Conservation (phyloP, 2,113 vertebrate genomes). For the Podilymbus podiceps region DNA sequence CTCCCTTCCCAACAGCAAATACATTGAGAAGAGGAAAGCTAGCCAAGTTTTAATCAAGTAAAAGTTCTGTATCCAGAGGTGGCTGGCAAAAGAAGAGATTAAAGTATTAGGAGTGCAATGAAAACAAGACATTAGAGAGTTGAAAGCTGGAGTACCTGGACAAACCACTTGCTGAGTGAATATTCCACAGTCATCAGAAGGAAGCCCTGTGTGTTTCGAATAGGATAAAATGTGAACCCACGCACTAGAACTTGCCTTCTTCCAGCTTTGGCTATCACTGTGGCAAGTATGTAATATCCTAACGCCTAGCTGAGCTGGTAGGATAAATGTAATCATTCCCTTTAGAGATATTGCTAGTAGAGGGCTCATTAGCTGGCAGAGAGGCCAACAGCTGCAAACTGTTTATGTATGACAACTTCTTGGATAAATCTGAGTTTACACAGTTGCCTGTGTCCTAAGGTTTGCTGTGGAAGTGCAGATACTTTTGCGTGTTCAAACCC, state of each 20-base stretch:
- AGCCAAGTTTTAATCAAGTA: slow-evolving; percentile 67
- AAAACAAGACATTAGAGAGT: slow-evolving; percentile 62
- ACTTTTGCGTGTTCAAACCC: slow-evolving; percentile 10
- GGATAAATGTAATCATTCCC: slow-evolving; percentile 18
- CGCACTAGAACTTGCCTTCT: neutral
- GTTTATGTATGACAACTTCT: slow-evolving; percentile 53
- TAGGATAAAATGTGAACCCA: neutral
- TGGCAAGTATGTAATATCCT: neutral
- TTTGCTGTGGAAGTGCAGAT: slow-evolving; percentile 38
- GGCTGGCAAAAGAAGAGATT: slow-evolving; percentile 61
- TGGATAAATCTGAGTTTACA: slow-evolving; percentile 60
- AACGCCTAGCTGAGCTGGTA: neutral
- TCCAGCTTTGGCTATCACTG: neutral
- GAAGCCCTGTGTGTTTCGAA: neutral
- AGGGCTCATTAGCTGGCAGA: slow-evolving; percentile 42
- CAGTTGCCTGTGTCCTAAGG: slow-evolving; percentile 32
- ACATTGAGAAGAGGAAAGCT: slow-evolving; percentile 15
- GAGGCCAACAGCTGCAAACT: slow-evolving; percentile 60
- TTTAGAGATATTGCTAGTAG: slow-evolving; percentile 1
- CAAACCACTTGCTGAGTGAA: slow-evolving; percentile 51
- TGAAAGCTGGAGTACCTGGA: slow-evolving; percentile 62
- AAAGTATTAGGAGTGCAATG: slow-evolving; percentile 61
- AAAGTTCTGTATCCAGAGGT: slow-evolving; percentile 62
- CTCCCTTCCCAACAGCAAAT: slow-evolving; percentile 53
- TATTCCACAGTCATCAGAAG: neutral